Evolutionary conservation across 1,140 invertebrate species (phyloP).

Genomic region (Drosophila repleta): DNA sequence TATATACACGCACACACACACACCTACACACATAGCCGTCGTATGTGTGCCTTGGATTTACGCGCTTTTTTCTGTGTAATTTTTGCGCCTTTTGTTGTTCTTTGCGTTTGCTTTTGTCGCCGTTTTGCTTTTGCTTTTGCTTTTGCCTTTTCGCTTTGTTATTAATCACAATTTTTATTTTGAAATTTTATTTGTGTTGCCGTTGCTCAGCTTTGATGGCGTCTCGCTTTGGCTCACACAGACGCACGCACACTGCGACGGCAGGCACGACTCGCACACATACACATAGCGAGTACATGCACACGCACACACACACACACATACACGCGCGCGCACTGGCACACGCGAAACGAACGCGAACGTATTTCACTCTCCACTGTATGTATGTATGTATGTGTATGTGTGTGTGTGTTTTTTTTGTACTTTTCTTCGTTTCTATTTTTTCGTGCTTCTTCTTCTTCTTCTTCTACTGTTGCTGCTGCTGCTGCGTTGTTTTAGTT

Average conservation of each 20-base stretch:
- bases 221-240: slow-evolving; percentile 65
- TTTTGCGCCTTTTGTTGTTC: slow-evolving; percentile 33
- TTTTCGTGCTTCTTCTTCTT: background rate
- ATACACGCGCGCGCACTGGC: background rate
- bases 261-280: slow-evolving; percentile 9
- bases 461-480: background rate
- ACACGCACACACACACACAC: slow-evolving; percentile 29
- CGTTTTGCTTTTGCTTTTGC: slow-evolving; percentile 25
- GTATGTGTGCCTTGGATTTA: slow-evolving; percentile 25
- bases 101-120: slow-evolving; percentile 9
- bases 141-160: slow-evolving; percentile 56
- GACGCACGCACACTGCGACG: slow-evolving; percentile 24
- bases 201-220: slow-evolving; percentile 71
- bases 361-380: slow-evolving; percentile 36
- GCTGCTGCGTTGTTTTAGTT: background rate
- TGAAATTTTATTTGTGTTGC: slow-evolving; percentile 71
- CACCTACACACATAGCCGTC: background rate
- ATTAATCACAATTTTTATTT: slow-evolving; percentile 83
- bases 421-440: slow-evolving; percentile 10
- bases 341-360: slow-evolving; percentile 47
- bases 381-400: slow-evolving; percentile 27
- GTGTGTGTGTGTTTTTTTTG: slow-evolving; percentile 2
- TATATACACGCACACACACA: background rate
- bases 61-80: slow-evolving; percentile 50
- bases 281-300: slow-evolving; percentile 19